phyloP scores from a whole-genome alignment of 2,113 vertebrate genomes.

The Corythornis cristatus region DNA sequence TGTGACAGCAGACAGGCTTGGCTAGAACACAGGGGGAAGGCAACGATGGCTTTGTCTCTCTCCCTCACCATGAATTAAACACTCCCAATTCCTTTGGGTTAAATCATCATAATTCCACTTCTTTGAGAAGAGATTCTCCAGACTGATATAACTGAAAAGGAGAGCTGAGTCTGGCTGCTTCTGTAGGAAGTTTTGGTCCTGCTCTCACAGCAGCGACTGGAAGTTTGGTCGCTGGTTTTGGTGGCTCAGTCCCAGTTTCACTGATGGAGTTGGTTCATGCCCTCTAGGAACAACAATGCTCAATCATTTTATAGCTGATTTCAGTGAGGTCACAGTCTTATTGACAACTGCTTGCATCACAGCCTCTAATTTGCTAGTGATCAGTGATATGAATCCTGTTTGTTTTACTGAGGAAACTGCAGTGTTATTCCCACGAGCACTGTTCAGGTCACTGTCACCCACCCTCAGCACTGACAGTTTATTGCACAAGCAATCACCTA shows the following conservation, averaged over 20 bases:
- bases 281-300: neutral
- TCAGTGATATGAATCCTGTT: neutral
- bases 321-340: neutral
- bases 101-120: neutral
- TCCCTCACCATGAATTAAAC: neutral
- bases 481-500: neutral
- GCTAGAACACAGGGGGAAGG: neutral
- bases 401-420: neutral
- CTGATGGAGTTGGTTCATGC: neutral
- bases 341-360: neutral
- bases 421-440: neutral
- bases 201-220: neutral
- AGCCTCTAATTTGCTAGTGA: neutral
- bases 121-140: neutral
- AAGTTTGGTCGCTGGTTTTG: neutral
- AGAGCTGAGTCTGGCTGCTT: neutral
- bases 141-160: neutral
- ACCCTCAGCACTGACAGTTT: neutral
- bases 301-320: neutral
- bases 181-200: neutral
- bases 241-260: neutral
- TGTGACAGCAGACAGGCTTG: constrained; percentile 6
- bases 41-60: neutral
- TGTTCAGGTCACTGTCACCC: neutral
- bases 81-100: neutral